These are phyloP conservation scores for Oxycera nigricornis DNA, from an alignment of 2,888 invertebrate species.

Conservation along the genomic window DNA sequence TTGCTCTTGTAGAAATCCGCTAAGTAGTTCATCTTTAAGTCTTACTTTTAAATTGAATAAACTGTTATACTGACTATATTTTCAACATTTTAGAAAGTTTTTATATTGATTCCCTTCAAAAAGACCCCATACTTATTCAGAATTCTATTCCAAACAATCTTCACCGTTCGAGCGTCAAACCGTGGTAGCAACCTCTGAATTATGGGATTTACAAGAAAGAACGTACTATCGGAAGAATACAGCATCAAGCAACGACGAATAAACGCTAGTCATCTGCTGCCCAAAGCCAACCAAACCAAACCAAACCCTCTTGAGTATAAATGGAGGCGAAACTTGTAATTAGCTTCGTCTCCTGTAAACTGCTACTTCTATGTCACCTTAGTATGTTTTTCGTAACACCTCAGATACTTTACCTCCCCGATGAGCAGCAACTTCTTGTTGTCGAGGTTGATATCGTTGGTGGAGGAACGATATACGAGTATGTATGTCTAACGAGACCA, in stretches of 20 bases:
- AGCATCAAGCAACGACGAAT: conserved; percentile 16
- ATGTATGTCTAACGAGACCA: conserved; percentile 39
- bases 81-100: too few relatives aligned
- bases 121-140: too few relatives aligned
- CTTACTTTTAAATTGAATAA: too few relatives aligned
- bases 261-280: conserved; percentile 20
- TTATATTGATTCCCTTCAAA: too few relatives aligned
- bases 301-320: conserved; percentile 31
- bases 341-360: conserved; percentile 27
- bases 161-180: too few relatives aligned
- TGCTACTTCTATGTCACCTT: conserved; percentile 31
- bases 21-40: too few relatives aligned
- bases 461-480: conserved; percentile 28
- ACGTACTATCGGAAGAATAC: conserved; percentile 1
- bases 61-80: too few relatives aligned
- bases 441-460: conserved; percentile 25
- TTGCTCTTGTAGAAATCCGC: too few relatives aligned
- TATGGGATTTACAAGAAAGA: too few relatives aligned
- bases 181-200: too few relatives aligned
- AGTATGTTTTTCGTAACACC: conserved; percentile 15
- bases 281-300: too few relatives aligned
- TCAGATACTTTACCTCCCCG: neutral
- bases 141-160: too few relatives aligned
- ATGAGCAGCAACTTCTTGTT: conserved; percentile 1
- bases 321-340: conserved; percentile 39